Evolutionary conservation across 2,113 vertebrate species (phyloP), one percentile per base, ranked within the genome.

Genomic region (Prinia subflava): DNA sequence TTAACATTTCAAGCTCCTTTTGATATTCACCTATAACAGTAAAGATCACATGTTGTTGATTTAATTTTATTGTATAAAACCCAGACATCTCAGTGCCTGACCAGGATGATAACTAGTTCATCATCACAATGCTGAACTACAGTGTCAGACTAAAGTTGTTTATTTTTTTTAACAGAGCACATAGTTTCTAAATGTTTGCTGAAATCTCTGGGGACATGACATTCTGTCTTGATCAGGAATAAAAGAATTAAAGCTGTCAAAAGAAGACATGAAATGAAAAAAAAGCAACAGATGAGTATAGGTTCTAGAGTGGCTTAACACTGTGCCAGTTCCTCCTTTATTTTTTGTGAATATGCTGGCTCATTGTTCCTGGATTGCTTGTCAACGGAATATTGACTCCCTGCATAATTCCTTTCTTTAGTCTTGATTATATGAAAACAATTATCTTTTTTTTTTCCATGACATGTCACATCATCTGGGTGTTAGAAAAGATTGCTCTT

Each of bases 261-360:
- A 91, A 80, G 28, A 65, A 21, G 28, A 73, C 0, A 0, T 39
- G 39, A 39, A 39, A 33, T 27, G 33, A 47, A 75, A 91, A 83
- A 30, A 25, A 67, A 81, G 21, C 0, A 0, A 67, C 13, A 63
- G 56, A 53, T 1, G 3, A 73, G 10, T 39, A 39, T 17, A 41
- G 10, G 19, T 81, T 86, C 50, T 70, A 39, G 39, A 57, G 50
- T 0, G 0, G n/a, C 20, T 90, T 60, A 28, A 65, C 22, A 62
- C 9, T 0, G 0, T 42, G 44, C 9, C 44, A 59, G 12, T 22
- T 71, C 35, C 49, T 60, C 23, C 21, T 56, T 57, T 62, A 18
- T 39, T 83, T 83, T 86, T 86, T 86, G 56, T 62, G 39, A 94
- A 89, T n/a, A 27, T 1, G 0, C 33, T 71, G 39, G 16, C 12